Evolutionary conservation across 2,888 invertebrate genomes (phyloP).

Genomic region (Calameuta filiformis): DNA sequence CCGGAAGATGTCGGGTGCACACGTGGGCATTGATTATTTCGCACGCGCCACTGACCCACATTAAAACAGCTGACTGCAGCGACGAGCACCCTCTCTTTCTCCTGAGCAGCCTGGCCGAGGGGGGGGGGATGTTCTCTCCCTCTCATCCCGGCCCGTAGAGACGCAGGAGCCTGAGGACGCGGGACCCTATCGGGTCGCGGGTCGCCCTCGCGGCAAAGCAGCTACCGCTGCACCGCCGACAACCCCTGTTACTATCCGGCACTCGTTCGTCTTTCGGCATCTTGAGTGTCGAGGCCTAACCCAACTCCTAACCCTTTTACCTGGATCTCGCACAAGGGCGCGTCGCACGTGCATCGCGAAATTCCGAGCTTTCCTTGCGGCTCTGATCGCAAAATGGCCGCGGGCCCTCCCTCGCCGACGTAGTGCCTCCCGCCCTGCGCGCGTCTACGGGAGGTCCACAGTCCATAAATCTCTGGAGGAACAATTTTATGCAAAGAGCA

Average conservation of each 20-base stretch:
- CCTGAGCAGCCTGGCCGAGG: not conserved
- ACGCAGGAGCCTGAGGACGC: slow-evolving; percentile 5
- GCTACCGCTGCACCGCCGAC: not conserved
- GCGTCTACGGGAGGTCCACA: not conserved
- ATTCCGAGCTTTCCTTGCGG: not conserved
- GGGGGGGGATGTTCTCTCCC: too few species aligned
- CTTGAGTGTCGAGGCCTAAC: not conserved
- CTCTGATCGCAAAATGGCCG: slow-evolving; percentile 12
- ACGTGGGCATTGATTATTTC: slow-evolving; percentile 6
- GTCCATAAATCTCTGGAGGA: slow-evolving; percentile 15
- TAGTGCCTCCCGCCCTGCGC: not conserved
- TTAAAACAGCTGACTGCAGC: slow-evolving; percentile 57
- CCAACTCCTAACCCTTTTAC: too few species aligned
- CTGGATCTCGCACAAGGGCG: not conserved
- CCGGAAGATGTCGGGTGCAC: not conserved
- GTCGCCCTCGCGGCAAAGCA: slow-evolving; percentile 29
- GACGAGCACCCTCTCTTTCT: not conserved
- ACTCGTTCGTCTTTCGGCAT: not conserved
- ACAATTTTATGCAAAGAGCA: slow-evolving; percentile 31
- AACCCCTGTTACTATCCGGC: not conserved
- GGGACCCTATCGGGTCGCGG: slow-evolving; percentile 28
- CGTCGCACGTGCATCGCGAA: not conserved
- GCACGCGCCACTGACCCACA: slow-evolving; percentile 50
- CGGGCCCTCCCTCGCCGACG: slow-evolving; percentile 22
- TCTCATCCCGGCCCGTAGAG: slow-evolving; percentile 10